Evolutionary conservation across 2,113 vertebrate genomes (phyloP).

Genomic region (Coregonus clupeaformis): DNA sequence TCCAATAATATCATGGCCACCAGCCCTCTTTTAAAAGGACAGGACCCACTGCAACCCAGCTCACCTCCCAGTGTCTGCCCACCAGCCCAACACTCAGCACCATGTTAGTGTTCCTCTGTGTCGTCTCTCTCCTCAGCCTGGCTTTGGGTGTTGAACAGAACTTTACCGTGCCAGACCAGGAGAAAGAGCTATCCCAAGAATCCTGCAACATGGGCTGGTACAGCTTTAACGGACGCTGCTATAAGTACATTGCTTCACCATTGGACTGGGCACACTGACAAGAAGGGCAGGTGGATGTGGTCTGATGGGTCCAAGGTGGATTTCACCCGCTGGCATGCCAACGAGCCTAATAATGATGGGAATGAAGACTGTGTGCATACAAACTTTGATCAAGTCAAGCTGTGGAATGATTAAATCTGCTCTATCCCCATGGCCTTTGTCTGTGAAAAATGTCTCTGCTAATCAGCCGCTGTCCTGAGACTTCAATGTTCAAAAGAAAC

Average conservation of each 20-base stretch:
- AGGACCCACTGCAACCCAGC: too few species aligned
- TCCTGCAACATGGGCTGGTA: neutral
- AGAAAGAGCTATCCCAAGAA: neutral
- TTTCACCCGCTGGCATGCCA: slow-evolving; percentile 9
- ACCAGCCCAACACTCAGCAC: too few species aligned
- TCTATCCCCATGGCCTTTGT: too few species aligned
- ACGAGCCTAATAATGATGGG: neutral
- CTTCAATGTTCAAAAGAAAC: too few species aligned
- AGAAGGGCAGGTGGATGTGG: slow-evolving; percentile 14
- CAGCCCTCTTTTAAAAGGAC: too few species aligned
- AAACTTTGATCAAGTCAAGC: neutral
- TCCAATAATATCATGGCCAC: too few species aligned
- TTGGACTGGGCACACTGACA: neutral
- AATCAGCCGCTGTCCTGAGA: too few species aligned
- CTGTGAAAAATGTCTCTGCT: too few species aligned
- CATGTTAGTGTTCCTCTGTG: too few species aligned
- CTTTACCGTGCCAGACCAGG: neutral
- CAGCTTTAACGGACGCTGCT: slow-evolving; percentile 6
- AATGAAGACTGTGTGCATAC: slow-evolving; percentile 10
- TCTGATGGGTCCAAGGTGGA: slow-evolving; percentile 10
- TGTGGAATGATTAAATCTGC: neutral
- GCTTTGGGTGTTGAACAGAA: neutral
- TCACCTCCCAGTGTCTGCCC: too few species aligned
- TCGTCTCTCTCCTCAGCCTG: neutral
- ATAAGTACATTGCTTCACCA: neutral